A percentile compares a stretch with the other conserved stretches of the same genome.
phyloP scores from a whole-genome alignment of 2,888 invertebrate species.

The Zhengitettix transpicula region DNA sequence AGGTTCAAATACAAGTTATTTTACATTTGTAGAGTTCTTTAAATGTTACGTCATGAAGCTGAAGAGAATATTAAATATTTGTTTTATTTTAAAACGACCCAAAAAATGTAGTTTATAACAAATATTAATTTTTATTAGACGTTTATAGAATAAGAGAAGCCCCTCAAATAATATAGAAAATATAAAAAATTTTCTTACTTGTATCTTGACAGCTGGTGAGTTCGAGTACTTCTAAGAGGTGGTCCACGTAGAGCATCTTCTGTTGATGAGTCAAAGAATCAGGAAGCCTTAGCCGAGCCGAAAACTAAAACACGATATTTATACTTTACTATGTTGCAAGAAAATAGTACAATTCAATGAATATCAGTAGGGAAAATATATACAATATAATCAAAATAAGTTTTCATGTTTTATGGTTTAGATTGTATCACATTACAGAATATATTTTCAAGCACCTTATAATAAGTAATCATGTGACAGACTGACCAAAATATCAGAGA shows the following conservation, averaged over 20 bases:
- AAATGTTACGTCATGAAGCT: neutral
- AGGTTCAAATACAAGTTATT: neutral
- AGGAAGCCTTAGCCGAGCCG: slow-evolving; percentile 45
- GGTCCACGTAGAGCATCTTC: slow-evolving; percentile 61
- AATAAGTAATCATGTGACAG: too few species aligned
- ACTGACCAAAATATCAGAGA: too few species aligned
- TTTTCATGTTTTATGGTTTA: too few species aligned
- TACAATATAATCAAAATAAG: too few species aligned
- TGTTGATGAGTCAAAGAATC: slow-evolving; percentile 51
- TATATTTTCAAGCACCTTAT: too few species aligned
- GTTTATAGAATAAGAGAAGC: neutral
- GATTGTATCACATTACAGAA: too few species aligned
- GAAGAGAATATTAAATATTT: neutral
- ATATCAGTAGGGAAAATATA: too few species aligned
- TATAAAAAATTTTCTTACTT: slow-evolving; percentile 30
- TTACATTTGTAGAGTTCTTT: neutral
- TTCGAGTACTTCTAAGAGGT: slow-evolving; percentile 58
- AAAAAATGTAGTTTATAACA: too few species aligned
- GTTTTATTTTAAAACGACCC: neutral
- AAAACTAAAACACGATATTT: slow-evolving; percentile 30
- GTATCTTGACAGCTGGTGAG: slow-evolving; percentile 59
- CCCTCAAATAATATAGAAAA: neutral
- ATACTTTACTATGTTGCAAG: neutral
- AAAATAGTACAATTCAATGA: too few species aligned
- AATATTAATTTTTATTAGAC: neutral